phyloP scores from a whole-genome alignment of 2,888 invertebrate genomes.

The Phrixothrix hirtus region DNA sequence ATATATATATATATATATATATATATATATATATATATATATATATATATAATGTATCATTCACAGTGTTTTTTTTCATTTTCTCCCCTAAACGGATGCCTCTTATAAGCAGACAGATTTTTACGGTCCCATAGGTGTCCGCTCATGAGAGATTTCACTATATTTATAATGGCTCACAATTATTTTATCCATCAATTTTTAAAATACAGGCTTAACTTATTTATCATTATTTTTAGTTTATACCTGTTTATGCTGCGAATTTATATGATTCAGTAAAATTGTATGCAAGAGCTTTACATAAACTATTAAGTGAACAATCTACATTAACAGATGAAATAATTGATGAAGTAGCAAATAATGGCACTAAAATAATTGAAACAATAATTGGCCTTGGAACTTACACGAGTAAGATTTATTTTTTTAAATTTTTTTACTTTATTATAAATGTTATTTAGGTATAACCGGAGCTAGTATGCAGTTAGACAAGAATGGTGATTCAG shows the following conservation, averaged over 20 bases:
- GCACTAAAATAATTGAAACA: constrained; percentile 81
- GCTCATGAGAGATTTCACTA: too few relatives aligned
- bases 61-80: too few relatives aligned
- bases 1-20: too few relatives aligned
- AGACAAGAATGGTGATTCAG: constrained; percentile 91
- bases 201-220: not conserved
- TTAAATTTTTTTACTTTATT: not conserved
- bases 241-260: constrained; percentile 90
- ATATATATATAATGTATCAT: too few relatives aligned
- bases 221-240: constrained; percentile 69
- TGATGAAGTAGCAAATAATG: constrained; percentile 76
- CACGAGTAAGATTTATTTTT: constrained; percentile 70
- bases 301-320: constrained; percentile 64
- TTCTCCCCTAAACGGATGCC: too few relatives aligned
- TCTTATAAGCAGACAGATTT: too few relatives aligned
- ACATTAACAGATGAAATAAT: constrained; percentile 62
- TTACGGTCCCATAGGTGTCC: too few relatives aligned
- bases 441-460: constrained; percentile 70
- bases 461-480: constrained; percentile 91
- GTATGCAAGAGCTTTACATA: constrained; percentile 85
- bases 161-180: too few relatives aligned
- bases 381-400: constrained; percentile 85
- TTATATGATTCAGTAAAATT: constrained; percentile 92
- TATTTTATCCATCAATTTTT: too few relatives aligned
- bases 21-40: too few relatives aligned